Evolutionary conservation across 2,113 vertebrate genomes (phyloP).

Genomic region (Thunnus maccoyii): DNA sequence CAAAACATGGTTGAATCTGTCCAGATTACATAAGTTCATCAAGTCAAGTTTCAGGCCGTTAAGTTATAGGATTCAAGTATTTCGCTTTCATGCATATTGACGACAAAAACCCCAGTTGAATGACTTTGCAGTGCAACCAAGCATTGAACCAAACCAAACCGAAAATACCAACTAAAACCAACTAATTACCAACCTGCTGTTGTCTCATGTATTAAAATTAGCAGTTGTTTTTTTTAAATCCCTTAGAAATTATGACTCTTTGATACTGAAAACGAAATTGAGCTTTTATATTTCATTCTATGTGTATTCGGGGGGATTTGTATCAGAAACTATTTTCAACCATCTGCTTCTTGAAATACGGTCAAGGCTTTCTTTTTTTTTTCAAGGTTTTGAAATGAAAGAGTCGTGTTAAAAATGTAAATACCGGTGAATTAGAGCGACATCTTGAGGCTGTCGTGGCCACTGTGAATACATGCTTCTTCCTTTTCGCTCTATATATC

Average conservation of each 20-base stretch:
- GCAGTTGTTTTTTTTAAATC: neutral
- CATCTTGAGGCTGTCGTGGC: slow-evolving; percentile 56
- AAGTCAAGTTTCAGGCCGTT: too few relatives aligned
- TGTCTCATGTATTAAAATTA: neutral
- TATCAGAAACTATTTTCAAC: slow-evolving; percentile 30
- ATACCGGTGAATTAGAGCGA: slow-evolving; percentile 45
- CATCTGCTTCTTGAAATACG: slow-evolving; percentile 20
- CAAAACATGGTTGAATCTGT: too few relatives aligned
- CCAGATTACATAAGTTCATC: too few relatives aligned
- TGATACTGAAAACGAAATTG: neutral
- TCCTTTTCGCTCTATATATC: slow-evolving; percentile 67
- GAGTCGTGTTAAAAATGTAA: neutral
- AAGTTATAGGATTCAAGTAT: too few relatives aligned
- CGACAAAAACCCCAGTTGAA: too few relatives aligned
- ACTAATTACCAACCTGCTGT: neutral
- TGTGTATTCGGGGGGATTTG: neutral
- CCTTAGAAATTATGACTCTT: neutral
- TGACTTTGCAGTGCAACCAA: too few relatives aligned
- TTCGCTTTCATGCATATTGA: too few relatives aligned
- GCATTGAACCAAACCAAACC: too few relatives aligned
- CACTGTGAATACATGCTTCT: slow-evolving; percentile 57
- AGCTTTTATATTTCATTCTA: neutral
- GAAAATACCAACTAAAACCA: neutral
- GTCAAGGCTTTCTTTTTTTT: neutral
- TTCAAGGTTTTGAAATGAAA: slow-evolving; percentile 7